Percentiles rank a stretch among this genome's conserved stretches.
Evolutionary conservation across 2,113 vertebrate genomes (phyloP).

Genomic region (Halcyon malimbica): DNA sequence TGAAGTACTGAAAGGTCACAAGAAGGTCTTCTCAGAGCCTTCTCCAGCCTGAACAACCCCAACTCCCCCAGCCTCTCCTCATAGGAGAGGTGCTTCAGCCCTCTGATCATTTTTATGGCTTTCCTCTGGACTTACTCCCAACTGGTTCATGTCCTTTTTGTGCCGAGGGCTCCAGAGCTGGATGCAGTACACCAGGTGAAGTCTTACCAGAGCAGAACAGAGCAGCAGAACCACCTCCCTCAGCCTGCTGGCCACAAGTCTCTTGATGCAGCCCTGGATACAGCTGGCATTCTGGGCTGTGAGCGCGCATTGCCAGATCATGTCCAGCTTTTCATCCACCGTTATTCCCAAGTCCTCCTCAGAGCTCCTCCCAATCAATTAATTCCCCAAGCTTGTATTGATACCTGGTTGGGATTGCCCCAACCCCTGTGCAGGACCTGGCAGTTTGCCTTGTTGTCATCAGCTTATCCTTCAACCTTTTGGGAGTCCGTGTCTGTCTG

Average conservation of each 20-base stretch:
- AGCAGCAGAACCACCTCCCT: background rate
- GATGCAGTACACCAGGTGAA: background rate
- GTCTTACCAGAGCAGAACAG: background rate
- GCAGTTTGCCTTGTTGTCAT: too few relatives aligned
- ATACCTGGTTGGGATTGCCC: too few relatives aligned
- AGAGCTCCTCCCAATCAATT: background rate
- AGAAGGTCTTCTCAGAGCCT: too few relatives aligned
- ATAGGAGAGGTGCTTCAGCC: background rate
- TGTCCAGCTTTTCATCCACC: background rate
- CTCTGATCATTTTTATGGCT: background rate
- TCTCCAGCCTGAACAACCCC: too few relatives aligned
- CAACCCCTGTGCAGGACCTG: too few relatives aligned
- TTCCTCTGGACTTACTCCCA: background rate
- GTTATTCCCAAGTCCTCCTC: background rate
- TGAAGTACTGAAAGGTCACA: too few relatives aligned
- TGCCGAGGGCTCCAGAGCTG: background rate
- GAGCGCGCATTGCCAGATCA: background rate
- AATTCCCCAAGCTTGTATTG: background rate
- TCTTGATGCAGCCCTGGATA: background rate
- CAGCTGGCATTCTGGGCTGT: background rate
- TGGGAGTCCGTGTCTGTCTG: rapidly evolving
- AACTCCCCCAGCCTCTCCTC: too few relatives aligned
- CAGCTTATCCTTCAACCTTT: rapidly evolving
- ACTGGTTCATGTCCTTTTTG: background rate
- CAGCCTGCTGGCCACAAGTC: background rate